Evolutionary conservation across 2,113 vertebrate species (phyloP).

Genomic region (Motacilla tschutschensis): DNA sequence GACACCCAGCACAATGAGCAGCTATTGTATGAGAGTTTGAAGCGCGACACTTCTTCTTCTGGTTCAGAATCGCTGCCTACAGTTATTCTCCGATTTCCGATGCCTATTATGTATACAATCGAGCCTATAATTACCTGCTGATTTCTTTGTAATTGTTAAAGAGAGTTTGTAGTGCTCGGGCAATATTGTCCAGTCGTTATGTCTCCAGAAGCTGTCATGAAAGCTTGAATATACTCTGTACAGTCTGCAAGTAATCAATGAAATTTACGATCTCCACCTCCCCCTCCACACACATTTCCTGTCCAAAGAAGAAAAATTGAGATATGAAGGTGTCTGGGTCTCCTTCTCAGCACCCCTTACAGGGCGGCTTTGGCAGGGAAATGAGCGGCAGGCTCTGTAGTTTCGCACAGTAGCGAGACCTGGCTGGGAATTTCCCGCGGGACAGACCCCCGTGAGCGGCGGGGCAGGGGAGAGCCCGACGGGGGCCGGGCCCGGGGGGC

Average conservation of each 20-base stretch:
- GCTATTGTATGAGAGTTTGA: slow-evolving; percentile 32
- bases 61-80: slow-evolving; percentile 32
- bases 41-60: slow-evolving; percentile 30
- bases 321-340: slow-evolving; percentile 1
- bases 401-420: neutral
- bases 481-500: neutral
- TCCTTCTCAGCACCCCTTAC: neutral
- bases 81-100: slow-evolving; percentile 41
- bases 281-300: neutral
- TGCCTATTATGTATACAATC: slow-evolving; percentile 26
- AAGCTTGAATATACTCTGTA: neutral
- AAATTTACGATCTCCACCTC: slow-evolving; percentile 46
- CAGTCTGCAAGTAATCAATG: slow-evolving; percentile 60
- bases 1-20: slow-evolving; percentile 22
- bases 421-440: neutral
- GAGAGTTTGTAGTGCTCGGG: slow-evolving; percentile 23
- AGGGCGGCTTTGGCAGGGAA: neutral
- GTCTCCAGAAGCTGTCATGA: slow-evolving; percentile 47
- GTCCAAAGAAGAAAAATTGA: slow-evolving; percentile 34
- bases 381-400: neutral
- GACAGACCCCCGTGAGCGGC: neutral
- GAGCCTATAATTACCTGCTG: slow-evolving; percentile 58
- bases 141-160: slow-evolving; percentile 61
- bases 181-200: slow-evolving; percentile 40
- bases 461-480: neutral